Conservation (phyloP, 2,797 vertebrate genomes). For the Chromis chromis region DNA sequence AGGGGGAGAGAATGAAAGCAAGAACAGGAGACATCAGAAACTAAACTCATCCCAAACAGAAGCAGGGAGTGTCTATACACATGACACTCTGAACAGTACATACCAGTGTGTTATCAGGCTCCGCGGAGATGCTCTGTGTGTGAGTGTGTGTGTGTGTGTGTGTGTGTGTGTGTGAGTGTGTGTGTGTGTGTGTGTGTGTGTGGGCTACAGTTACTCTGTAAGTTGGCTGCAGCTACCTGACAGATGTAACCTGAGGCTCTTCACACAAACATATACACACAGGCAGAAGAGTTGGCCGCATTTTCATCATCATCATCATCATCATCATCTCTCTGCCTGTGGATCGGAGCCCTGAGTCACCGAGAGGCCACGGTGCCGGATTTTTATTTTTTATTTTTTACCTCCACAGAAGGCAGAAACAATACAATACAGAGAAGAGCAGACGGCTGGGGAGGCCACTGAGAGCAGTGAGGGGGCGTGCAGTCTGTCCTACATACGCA, state of each 20-base stretch:
- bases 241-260: slow-evolving; percentile 71
- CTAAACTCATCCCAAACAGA: slow-evolving; percentile 27
- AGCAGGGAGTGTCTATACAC: slow-evolving; percentile 19
- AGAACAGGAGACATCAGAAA: slow-evolving; percentile 17
- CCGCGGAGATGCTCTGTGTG: slow-evolving; percentile 19
- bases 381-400: slow-evolving; percentile 30
- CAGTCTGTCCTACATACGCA: slow-evolving; percentile 49
- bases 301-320: slow-evolving; percentile 27
- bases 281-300: slow-evolving; percentile 43
- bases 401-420: slow-evolving; percentile 51
- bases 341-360: slow-evolving; percentile 48
- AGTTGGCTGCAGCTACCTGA: slow-evolving; percentile 60
- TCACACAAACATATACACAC: slow-evolving; percentile 38
- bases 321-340: slow-evolving; percentile 43
- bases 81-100: slow-evolving; percentile 41
- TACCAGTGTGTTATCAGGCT: slow-evolving; percentile 20
- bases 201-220: not conserved
- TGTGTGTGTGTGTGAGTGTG: slow-evolving; percentile 36
- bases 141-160: slow-evolving; percentile 30
- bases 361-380: slow-evolving; percentile 35
- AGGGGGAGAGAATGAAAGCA: not conserved
- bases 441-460: slow-evolving; percentile 54
- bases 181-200: slow-evolving; percentile 33
- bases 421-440: slow-evolving; percentile 50
- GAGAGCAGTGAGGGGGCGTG: slow-evolving; percentile 40